Conservation (phyloP, 1,140 invertebrate genomes). For the Macrosteles quadrilineatus region DNA sequence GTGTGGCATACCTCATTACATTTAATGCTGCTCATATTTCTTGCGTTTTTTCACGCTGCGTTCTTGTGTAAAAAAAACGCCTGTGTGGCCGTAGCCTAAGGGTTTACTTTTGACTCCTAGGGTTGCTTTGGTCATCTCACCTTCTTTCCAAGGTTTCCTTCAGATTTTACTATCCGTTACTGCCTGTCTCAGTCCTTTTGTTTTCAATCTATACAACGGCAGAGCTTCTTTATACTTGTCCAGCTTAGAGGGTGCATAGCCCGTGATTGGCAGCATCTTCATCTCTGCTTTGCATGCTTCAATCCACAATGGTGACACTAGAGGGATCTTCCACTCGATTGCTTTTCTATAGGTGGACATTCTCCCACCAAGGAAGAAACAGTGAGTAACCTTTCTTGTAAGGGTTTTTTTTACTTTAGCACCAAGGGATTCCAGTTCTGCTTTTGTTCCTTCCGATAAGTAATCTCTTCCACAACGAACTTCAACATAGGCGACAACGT, state of each 20-base stretch:
- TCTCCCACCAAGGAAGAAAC: conserved; percentile 52
- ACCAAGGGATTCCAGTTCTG: conserved; percentile 53
- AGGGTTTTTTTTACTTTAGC: conserved; percentile 53
- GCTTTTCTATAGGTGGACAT: conserved; percentile 49
- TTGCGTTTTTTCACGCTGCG: no score
- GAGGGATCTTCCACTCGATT: conserved; percentile 48
- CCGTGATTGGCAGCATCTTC: conserved; percentile 47
- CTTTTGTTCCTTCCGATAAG: conserved; percentile 54
- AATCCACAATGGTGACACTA: conserved; percentile 55
- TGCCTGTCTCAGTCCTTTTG: no score
- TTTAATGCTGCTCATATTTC: no score
- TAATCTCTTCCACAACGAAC: conserved; percentile 54
- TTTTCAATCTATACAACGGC: conserved; percentile 23
- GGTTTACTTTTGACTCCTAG: no score
- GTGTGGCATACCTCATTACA: no score
- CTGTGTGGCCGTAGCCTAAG: no score
- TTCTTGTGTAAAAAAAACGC: no score
- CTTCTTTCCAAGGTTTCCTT: no score
- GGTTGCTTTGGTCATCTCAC: no score
- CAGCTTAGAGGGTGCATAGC: conserved; percentile 50
- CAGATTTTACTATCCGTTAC: no score
- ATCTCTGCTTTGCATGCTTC: conserved; percentile 52
- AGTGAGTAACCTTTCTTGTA: conserved; percentile 48
- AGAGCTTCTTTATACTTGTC: conserved; percentile 50
- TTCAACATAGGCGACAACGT: conserved; percentile 56